These are phyloP conservation scores for Oxyteleia sp. DNA, from an alignment of 2,888 invertebrate species.

Conservation along the genomic window DNA sequence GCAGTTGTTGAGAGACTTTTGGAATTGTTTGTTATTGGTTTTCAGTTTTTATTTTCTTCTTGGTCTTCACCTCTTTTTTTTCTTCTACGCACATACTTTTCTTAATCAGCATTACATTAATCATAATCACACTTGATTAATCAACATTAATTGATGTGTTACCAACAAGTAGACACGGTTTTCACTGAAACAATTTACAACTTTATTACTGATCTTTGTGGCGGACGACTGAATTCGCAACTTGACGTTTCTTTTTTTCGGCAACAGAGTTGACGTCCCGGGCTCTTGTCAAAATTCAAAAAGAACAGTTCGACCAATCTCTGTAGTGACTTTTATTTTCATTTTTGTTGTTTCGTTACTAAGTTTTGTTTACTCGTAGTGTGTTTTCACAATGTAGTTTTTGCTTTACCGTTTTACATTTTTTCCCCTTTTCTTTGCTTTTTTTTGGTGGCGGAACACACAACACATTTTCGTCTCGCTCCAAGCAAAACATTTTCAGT, in stretches of 20 bases:
- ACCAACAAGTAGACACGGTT: conserved; percentile 66
- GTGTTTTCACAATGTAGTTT: conserved; percentile 74
- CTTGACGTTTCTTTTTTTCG: conserved; percentile 43
- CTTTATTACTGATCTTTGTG: conserved; percentile 27
- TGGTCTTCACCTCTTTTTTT: conserved; percentile 76
- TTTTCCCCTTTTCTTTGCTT: conserved; percentile 30
- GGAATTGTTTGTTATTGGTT: conserved; percentile 84
- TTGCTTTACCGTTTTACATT: conserved; percentile 65
- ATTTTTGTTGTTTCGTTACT: conserved; percentile 59
- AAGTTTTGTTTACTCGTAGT: conserved; percentile 74
- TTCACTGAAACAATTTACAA: conserved; percentile 32
- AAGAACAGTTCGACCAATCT: conserved; percentile 65
- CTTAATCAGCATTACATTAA: conserved; percentile 83
- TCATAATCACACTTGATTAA: conserved; percentile 78
- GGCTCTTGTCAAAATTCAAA: conserved; percentile 67
- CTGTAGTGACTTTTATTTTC: conserved; percentile 74
- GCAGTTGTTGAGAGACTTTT: conserved; percentile 86
- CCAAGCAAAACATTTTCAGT: conserved; percentile 1
- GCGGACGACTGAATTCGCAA: not conserved
- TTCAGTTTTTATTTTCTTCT: conserved; percentile 77
- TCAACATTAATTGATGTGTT: conserved; percentile 75
- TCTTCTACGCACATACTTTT: conserved; percentile 81
- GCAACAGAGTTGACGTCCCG: conserved; percentile 29
- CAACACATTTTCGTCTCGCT: conserved; percentile 51
- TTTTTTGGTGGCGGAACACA: conserved; percentile 54